phyloP scores from a whole-genome alignment of 2,113 vertebrate species.

The Uropsilus gracilis region DNA sequence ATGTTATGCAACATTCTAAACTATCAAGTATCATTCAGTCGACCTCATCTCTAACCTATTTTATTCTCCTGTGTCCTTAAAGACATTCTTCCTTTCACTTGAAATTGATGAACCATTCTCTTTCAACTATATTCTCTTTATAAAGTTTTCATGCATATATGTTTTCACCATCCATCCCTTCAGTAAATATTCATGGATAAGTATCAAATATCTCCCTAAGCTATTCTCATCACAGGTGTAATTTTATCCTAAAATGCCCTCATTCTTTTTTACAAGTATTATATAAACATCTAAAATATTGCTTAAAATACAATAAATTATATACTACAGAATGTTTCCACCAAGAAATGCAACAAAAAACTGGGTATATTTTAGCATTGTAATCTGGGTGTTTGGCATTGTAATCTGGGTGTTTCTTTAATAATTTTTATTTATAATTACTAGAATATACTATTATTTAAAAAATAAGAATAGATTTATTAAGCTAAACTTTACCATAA shows the following conservation, averaged over 20 bases:
- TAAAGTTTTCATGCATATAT: background rate
- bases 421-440: background rate
- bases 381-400: background rate
- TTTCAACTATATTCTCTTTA: background rate
- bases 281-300: background rate
- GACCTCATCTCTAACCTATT: background rate
- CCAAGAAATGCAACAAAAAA: background rate
- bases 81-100: too few species aligned
- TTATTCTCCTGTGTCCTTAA: background rate
- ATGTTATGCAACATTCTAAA: background rate
- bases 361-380: background rate
- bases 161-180: background rate
- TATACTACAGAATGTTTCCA: background rate
- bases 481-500: background rate
- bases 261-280: background rate
- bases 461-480: slow-evolving; percentile 1
- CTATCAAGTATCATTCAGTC: background rate
- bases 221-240: background rate
- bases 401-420: background rate
- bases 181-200: background rate
- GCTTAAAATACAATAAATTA: background rate
- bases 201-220: background rate
- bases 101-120: background rate
- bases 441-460: background rate
- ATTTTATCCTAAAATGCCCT: background rate